Evolutionary conservation across 1,140 invertebrate species (phyloP), one percentile per base, ranked within the genome.

Genomic region (Trachymyrmex septentrionalis): DNA sequence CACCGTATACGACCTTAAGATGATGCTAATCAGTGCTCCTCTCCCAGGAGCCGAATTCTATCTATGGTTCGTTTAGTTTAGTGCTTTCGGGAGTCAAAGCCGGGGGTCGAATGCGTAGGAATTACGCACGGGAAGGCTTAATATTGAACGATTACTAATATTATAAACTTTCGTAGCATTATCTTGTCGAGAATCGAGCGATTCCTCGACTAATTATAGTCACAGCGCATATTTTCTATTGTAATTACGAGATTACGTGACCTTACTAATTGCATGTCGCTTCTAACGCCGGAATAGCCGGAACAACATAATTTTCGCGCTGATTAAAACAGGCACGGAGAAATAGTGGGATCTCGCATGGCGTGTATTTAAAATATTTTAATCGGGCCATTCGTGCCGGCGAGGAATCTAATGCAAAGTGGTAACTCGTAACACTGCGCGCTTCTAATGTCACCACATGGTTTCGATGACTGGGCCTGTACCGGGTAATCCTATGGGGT

Each of bases 11-110:
- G 85, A 91, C 89, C 77, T 94, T 91, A 94, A 94, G 94, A 94
- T 92, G 94, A 94, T 93, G 92, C 93, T 93, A 94, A 95, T 95
- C 94, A 91, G 93, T 91, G 87, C 87, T 90, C 92, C 87, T 90
- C 92, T 86, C 87, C 75, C 76, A 86, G 77, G 86, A 88, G 87
- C 50, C 55, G 66, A 27, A 67, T 73, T 81, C 82, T 86, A 85
- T 85, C 77, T 90, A 93, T 81, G 93, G 88, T 93, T 94, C 93
- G 92, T 94, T 94, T 93, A 88, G 82, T 93, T 93, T 93, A 93
- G 90, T 92, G 91, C 93, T 88, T 63, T 84, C 69, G 80, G 80
- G 69, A 84, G 69, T 75, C 80, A 48, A 48, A 84, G 80, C 80
- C 38, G n/a, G 59, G n/a, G 59, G 44, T 59, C 69, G 34, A 69